Evolutionary conservation across 2,797 vertebrate species (phyloP).

Genomic region (Macrochelys suwanniensis): DNA sequence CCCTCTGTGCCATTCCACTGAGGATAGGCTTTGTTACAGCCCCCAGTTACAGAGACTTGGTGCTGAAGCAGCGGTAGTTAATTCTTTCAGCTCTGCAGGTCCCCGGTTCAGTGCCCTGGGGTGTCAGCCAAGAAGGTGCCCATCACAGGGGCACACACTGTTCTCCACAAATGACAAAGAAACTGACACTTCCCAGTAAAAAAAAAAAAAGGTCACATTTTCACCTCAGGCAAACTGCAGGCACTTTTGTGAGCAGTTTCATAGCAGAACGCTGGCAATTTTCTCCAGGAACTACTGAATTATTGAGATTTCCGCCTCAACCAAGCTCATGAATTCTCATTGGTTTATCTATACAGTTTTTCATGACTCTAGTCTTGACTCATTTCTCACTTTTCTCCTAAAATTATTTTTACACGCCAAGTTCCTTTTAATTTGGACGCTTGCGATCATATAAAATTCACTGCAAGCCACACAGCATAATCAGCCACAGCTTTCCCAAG

Average conservation of each 20-base stretch:
- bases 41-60: background rate
- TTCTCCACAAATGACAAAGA: background rate
- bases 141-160: background rate
- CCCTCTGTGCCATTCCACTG: background rate
- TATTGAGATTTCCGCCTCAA: slow-evolving; percentile 12
- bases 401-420: background rate
- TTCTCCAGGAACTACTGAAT: background rate
- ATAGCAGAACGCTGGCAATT: background rate
- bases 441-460: background rate
- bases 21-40: background rate
- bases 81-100: background rate
- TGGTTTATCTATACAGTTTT: accelerated
- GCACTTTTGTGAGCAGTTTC: slow-evolving; percentile 20
- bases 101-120: background rate
- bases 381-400: background rate
- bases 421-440: background rate
- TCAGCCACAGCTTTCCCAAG: background rate
- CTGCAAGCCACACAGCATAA: accelerated
- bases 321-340: background rate
- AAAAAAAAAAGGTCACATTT: background rate
- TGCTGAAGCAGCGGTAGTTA: background rate
- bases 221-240: slow-evolving; percentile 64
- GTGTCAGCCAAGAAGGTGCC: too few relatives aligned
- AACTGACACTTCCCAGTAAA: slow-evolving; percentile 51
- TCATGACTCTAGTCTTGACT: background rate